Evolutionary conservation across 2,113 vertebrate genomes (phyloP).

Genomic region (Cryptomyrus ogoouensis): DNA sequence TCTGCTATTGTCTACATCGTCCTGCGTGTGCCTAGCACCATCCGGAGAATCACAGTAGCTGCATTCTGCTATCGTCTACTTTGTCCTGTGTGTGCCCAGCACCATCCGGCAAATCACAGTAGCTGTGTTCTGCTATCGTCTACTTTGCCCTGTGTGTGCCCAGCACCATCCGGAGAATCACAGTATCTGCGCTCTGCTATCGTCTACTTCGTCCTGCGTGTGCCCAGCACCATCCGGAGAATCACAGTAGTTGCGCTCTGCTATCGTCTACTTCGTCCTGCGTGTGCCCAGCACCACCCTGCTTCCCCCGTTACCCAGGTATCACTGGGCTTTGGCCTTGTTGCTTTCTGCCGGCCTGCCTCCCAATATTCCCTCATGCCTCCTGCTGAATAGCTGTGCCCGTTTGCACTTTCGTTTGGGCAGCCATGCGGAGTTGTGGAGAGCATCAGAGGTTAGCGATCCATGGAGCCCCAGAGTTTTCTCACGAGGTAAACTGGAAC

Average conservation of each 20-base stretch:
- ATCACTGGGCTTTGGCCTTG: neutral
- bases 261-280: too few species aligned
- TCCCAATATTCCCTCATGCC: neutral
- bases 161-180: too few species aligned
- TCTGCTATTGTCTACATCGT: too few species aligned
- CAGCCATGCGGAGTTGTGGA: neutral
- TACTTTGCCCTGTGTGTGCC: too few species aligned
- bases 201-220: too few species aligned
- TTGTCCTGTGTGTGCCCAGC: neutral
- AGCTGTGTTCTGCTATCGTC: too few species aligned
- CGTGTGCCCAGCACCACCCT: too few species aligned
- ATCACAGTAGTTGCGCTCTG: too few species aligned
- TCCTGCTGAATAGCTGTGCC: neutral
- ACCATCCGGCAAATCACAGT: neutral
- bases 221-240: neutral
- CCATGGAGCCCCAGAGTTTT: neutral
- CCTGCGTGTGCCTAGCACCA: too few species aligned
- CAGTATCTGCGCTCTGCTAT: too few species aligned
- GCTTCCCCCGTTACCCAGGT: neutral
- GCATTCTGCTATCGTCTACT: too few species aligned
- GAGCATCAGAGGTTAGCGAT: neutral
- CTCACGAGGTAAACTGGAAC: neutral
- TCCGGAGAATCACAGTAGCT: too few species aligned
- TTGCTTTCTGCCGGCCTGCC: neutral
- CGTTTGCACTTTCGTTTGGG: neutral